Evolutionary conservation across 2,113 vertebrate species (phyloP).

Genomic region (Eulemur macaco): DNA sequence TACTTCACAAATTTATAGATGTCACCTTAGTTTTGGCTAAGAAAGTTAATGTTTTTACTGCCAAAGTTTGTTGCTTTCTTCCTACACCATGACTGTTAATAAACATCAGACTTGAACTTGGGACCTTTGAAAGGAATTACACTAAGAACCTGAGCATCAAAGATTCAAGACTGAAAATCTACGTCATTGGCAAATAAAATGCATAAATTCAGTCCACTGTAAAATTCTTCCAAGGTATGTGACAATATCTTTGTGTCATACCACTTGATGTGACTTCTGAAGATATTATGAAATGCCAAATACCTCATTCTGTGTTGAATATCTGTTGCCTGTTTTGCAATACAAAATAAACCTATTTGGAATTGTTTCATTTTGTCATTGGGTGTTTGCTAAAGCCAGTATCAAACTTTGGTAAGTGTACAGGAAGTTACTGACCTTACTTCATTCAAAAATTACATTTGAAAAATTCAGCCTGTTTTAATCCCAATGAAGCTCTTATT

Average conservation of each 20-base stretch:
- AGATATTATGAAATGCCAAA: background rate
- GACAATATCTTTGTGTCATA: rapidly evolving
- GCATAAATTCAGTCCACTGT: background rate
- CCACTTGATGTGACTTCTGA: background rate
- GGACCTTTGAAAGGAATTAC: background rate
- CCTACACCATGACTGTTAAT: rapidly evolving
- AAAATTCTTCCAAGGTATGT: background rate
- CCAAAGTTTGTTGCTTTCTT: background rate
- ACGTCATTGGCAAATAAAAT: background rate
- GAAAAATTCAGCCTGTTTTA: background rate
- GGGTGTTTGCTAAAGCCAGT: background rate
- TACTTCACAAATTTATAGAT: background rate
- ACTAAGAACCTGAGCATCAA: background rate
- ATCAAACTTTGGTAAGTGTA: background rate
- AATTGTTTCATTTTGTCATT: background rate
- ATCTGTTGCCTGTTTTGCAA: background rate
- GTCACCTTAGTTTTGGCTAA: background rate
- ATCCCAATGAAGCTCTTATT: too few species aligned
- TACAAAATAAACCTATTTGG: background rate
- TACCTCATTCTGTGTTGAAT: background rate
- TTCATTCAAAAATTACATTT: background rate
- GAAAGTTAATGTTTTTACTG: background rate
- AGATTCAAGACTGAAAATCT: background rate
- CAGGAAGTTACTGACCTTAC: background rate
- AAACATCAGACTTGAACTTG: background rate